Evolutionary conservation across 2,888 invertebrate species (phyloP).

Genomic region (Zaprionus bogoriensis): DNA sequence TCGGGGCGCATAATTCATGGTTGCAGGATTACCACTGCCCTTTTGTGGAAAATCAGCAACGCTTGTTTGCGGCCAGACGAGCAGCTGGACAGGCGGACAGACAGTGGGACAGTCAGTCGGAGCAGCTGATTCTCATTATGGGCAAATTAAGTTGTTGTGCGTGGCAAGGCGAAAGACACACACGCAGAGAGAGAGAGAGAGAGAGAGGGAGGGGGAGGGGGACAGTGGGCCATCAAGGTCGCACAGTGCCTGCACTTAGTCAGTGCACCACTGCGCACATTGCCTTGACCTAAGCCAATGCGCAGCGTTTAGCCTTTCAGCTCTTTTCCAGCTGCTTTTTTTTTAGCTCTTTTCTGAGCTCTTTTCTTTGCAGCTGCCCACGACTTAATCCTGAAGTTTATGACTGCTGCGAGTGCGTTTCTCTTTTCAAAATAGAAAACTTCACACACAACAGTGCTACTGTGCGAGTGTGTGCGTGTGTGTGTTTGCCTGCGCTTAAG

Average conservation of each 20-base stretch:
- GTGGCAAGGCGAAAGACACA: slow-evolving; percentile 37
- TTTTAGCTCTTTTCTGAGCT: not conserved
- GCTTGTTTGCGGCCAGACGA: slow-evolving; percentile 55
- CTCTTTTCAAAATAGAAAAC: slow-evolving; percentile 66
- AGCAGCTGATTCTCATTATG: slow-evolving; percentile 57
- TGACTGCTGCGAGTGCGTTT: slow-evolving; percentile 62
- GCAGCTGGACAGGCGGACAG: slow-evolving; percentile 19
- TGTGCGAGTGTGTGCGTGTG: slow-evolving; percentile 25
- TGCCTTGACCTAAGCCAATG: slow-evolving; percentile 65
- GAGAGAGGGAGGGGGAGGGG: too few relatives aligned
- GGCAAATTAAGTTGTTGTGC: slow-evolving; percentile 71
- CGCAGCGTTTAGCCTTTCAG: slow-evolving; percentile 4
- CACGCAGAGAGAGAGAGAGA: too few relatives aligned
- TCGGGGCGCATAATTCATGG: slow-evolving; percentile 70
- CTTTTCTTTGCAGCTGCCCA: slow-evolving; percentile 42
- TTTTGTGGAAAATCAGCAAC: slow-evolving; percentile 73
- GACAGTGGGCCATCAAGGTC: slow-evolving; percentile 66
- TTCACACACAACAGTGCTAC: slow-evolving; percentile 52
- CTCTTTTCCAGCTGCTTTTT: not conserved
- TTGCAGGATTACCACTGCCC: slow-evolving; percentile 67
- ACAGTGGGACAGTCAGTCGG: slow-evolving; percentile 16
- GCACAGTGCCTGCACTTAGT: slow-evolving; percentile 39
- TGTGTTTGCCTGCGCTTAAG: slow-evolving; percentile 47
- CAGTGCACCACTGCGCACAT: slow-evolving; percentile 19
- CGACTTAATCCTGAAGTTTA: slow-evolving; percentile 69